Conservation (phyloP, 2,113 vertebrate species). For the Stegastes partitus region DNA sequence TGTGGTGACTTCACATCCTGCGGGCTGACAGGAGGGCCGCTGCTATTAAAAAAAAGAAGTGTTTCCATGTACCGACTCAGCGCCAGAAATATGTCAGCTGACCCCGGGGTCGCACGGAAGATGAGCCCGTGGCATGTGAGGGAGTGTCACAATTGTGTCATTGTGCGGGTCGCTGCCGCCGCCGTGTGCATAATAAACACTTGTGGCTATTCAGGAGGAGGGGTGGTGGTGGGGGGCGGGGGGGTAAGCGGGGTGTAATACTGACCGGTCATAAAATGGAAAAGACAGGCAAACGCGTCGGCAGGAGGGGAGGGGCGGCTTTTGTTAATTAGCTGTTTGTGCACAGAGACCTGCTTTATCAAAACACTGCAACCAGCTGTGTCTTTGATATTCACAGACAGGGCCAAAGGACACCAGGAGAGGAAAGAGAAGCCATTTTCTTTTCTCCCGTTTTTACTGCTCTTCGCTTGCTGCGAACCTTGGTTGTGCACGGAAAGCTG, state of each 20-base stretch:
- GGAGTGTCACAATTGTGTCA: conserved; percentile 77
- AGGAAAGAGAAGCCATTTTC: conserved; percentile 73
- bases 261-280: conserved; percentile 85
- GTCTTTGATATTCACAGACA: conserved; percentile 92
- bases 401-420: conserved; percentile 54
- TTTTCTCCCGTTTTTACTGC: conserved; percentile 64
- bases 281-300: conserved; percentile 78
- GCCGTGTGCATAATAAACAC: conserved; percentile 80
- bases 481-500: conserved; percentile 64
- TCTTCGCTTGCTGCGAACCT: conserved; percentile 69
- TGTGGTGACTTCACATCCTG: conserved; percentile 71
- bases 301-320: conserved; percentile 79
- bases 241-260: conserved; percentile 47
- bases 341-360: conserved; percentile 88
- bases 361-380: conserved; percentile 93
- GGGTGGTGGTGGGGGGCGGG: too few species aligned
- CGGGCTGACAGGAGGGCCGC: conserved; percentile 25
- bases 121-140: conserved; percentile 65
- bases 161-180: conserved; percentile 69
- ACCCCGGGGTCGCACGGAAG: conserved; percentile 68
- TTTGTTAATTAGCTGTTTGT: conserved; percentile 94
- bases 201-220: conserved; percentile 74
- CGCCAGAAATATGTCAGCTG: conserved; percentile 77
- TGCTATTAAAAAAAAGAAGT: conserved; percentile 46
- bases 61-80: conserved; percentile 64